Evolutionary conservation across 2,888 invertebrate genomes (phyloP), one percentile per base, ranked within the genome.

Genomic region (Dicyrtomina minuta): DNA sequence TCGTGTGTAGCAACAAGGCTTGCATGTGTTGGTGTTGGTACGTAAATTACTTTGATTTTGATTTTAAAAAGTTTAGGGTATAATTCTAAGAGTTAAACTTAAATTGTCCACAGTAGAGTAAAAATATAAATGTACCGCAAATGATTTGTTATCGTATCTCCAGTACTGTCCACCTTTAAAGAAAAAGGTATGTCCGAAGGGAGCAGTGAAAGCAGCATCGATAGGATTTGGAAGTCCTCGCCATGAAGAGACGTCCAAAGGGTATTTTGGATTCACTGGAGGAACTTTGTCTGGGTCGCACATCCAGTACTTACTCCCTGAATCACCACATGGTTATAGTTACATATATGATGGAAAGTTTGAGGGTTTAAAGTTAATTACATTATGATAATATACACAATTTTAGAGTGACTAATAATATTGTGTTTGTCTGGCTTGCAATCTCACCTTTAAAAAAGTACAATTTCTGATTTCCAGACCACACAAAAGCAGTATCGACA

Each of bases 161-260:
- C 76, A 76, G 61, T 76, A 76, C 33, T 75, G 71, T 5, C 73
- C 76, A 12, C 70, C 66, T 66, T 75, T 76, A 60, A 76, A 76
- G 65, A 76, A 72, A 46, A 75, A 76, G 0, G 71, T 70, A 61
- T 70, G 69, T 27, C 72, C 73, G 43, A 67, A 66, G 2, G 75
- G 73, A 70, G 73, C 72, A 15, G 69, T 51, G 49, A 74, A 72
- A n/a, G 72, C 71, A 5, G 61, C 74, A 51, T 76, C 74, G 43
- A 77, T 46, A 44, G 74, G 51, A 43, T 75, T 70, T 1, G 75
- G 72, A 12, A 72, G 44, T 4, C 73, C 72, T 49, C 72, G 71
- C 76, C 76, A 76, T 26, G 71, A 71, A 2, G 68, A 62, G 22
- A 76, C 69, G 0, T 73, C 73, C 12, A 74, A 53, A 0, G 76